Evolutionary conservation across 1,140 invertebrate genomes (phyloP).

Genomic region (Ruditapes philippinarum): DNA sequence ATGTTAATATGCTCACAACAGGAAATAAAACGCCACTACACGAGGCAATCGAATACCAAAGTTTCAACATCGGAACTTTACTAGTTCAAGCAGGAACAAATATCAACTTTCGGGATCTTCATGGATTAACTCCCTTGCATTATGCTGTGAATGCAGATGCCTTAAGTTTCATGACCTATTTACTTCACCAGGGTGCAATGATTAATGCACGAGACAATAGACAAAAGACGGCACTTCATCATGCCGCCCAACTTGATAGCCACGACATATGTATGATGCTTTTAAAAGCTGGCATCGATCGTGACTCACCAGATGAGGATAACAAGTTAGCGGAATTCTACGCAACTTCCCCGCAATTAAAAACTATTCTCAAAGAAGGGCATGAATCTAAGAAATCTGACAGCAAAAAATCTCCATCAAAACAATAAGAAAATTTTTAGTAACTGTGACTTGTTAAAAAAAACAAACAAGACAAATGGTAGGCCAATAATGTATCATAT

Average conservation of each 20-base stretch:
- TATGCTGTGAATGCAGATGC: conserved; percentile 73
- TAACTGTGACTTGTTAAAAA: background rate
- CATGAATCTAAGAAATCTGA: conserved; percentile 11
- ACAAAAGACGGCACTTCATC: conserved; percentile 78
- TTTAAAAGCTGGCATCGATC: conserved; percentile 71
- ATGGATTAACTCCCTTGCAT: conserved; percentile 80
- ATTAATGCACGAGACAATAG: conserved; percentile 78
- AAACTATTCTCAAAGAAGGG: conserved; percentile 46
- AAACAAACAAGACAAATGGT: no score
- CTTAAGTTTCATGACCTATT: conserved; percentile 68
- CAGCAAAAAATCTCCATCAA: background rate
- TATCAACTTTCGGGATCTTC: conserved; percentile 78
- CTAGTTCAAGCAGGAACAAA: conserved; percentile 80
- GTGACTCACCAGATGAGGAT: conserved; percentile 72
- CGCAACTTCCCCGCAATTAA: conserved; percentile 4
- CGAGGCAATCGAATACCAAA: conserved; percentile 74
- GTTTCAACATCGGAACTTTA: conserved; percentile 70
- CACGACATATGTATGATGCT: conserved; percentile 69
- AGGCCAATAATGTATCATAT: no score
- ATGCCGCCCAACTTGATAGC: conserved; percentile 71
- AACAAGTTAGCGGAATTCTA: conserved; percentile 70
- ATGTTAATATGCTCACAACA: conserved; percentile 88
- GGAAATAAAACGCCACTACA: conserved; percentile 81
- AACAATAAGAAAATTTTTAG: background rate
- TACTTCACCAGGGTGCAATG: conserved; percentile 73